A percentile compares a stretch with the other conserved stretches of the same genome.
These are phyloP conservation scores for Ploceus nigricollis DNA, from an alignment of 2,113 vertebrate species.

Conservation along the genomic window DNA sequence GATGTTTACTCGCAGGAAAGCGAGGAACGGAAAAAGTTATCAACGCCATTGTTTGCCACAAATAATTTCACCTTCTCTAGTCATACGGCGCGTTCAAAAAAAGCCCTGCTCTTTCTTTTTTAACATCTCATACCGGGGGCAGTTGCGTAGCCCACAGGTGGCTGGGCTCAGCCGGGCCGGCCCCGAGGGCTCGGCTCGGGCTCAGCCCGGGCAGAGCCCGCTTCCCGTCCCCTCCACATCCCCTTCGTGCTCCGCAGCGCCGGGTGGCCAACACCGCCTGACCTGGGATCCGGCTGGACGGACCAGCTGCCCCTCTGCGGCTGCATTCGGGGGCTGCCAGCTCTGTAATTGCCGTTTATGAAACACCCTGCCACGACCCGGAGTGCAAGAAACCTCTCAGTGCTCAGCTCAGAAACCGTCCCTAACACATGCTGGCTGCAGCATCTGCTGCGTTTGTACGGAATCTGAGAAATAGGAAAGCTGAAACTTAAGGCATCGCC, in stretches of 20 bases:
- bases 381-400: not conserved
- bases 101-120: not conserved
- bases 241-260: rapidly evolving
- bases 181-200: rapidly evolving
- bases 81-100: not conserved
- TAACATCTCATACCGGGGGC: not conserved
- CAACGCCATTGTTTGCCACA: constrained; percentile 41
- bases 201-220: not conserved
- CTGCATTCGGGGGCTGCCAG: not conserved
- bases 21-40: constrained; percentile 34
- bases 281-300: rapidly evolving
- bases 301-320: not conserved
- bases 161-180: rapidly evolving
- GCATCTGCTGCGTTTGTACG: not conserved
- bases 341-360: not conserved
- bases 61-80: constrained; percentile 38
- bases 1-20: constrained; percentile 49
- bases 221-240: not conserved
- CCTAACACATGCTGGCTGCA: not conserved
- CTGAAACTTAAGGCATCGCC: not conserved
- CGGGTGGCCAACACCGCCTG: not conserved
- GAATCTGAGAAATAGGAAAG: not conserved
- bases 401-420: not conserved
- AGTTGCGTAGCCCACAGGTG: not conserved
- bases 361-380: not conserved